phyloP scores from a whole-genome alignment of 1,140 invertebrate species.

The Danaus melanippus region DNA sequence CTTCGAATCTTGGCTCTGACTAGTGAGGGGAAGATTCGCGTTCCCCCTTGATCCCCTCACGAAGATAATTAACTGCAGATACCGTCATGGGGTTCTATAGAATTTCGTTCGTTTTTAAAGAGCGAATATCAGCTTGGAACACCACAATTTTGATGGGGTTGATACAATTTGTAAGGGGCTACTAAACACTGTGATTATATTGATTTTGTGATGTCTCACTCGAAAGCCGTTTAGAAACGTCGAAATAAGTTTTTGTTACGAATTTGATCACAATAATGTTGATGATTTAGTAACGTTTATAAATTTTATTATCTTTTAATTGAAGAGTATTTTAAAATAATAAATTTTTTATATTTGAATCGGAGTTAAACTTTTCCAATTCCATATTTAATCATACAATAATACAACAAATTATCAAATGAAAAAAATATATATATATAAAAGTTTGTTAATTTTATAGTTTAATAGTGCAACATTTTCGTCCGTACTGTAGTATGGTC shows the following conservation, averaged over 20 bases:
- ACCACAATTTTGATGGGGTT: conserved; percentile 51
- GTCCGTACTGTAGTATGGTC: conserved; percentile 28
- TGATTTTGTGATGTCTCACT: conserved; percentile 40
- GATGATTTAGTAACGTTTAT: too few species aligned
- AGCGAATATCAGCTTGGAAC: conserved; percentile 34
- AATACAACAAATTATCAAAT: too few species aligned
- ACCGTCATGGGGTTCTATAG: conserved; percentile 47
- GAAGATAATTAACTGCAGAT: conserved; percentile 69
- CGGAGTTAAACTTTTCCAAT: too few species aligned
- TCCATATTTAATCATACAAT: too few species aligned
- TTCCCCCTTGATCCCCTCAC: conserved; percentile 47
- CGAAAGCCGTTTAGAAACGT: too few species aligned
- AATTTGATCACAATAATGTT: too few species aligned
- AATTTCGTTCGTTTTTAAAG: conserved; percentile 65
- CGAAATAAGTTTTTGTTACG: too few species aligned
- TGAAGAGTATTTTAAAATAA: too few species aligned
- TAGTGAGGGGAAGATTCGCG: conserved; percentile 44
- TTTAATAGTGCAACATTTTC: conserved; percentile 28
- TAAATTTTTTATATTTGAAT: too few species aligned
- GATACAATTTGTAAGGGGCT: conserved; percentile 56
- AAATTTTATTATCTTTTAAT: too few species aligned
- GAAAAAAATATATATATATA: too few species aligned
- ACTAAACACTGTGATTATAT: conserved; percentile 61
- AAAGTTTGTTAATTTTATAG: too few species aligned
- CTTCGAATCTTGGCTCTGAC: conserved; percentile 37